A percentile compares a stretch with the other conserved stretches of the same genome.
These are phyloP conservation scores for Matsumurasca onukii DNA, from an alignment of 1,140 invertebrate species.

Conservation along the genomic window DNA sequence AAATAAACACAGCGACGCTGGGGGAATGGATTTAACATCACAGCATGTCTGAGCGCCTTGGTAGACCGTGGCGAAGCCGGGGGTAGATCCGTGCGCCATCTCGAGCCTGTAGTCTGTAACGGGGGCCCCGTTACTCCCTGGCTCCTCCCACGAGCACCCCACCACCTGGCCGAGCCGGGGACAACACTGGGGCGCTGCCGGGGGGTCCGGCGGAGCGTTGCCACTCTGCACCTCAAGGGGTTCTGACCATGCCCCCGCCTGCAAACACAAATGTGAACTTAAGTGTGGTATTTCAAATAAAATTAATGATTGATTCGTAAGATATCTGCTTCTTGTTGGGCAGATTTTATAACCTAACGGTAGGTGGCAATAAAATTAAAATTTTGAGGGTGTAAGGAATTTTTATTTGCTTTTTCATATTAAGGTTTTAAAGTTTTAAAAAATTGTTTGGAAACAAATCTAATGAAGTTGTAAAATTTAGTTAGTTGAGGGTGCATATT, in stretches of 20 bases:
- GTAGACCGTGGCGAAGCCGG: slow-evolving; percentile 56
- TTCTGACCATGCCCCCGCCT: slow-evolving; percentile 74
- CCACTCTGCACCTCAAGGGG: slow-evolving; percentile 71
- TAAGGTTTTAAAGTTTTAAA: background rate
- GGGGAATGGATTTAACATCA: slow-evolving; percentile 70
- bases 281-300: too few relatives aligned
- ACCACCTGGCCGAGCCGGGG: slow-evolving; percentile 62
- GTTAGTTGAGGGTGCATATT: too few relatives aligned
- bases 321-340: too few relatives aligned
- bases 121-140: slow-evolving; percentile 73
- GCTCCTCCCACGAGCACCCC: slow-evolving; percentile 71
- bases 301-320: too few relatives aligned
- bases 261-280: slow-evolving; percentile 30
- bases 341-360: too few relatives aligned
- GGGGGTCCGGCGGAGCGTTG: slow-evolving; percentile 76
- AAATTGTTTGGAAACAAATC: too few relatives aligned
- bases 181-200: slow-evolving; percentile 52
- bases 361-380: too few relatives aligned
- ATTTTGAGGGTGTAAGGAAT: background rate
- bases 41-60: slow-evolving; percentile 54
- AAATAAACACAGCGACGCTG: slow-evolving; percentile 78
- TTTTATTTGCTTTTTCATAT: background rate
- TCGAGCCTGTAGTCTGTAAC: slow-evolving; percentile 78
- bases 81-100: slow-evolving; percentile 57
- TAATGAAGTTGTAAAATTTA: too few relatives aligned